These are phyloP conservation scores for Ahaetulla prasina DNA, from an alignment of 2,113 vertebrate species.

Conservation along the genomic window DNA sequence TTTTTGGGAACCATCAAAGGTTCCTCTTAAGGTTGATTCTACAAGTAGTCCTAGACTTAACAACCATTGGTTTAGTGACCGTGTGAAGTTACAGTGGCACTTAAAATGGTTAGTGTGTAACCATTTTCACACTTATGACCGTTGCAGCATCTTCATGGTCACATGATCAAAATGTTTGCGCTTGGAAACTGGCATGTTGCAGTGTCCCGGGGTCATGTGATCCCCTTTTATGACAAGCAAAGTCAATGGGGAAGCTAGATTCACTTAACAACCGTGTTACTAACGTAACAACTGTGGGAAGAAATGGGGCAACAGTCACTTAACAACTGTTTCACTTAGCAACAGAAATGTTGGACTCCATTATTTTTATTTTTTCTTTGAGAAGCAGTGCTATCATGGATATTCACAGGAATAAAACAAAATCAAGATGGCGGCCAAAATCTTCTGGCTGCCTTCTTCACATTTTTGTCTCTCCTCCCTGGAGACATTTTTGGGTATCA, in stretches of 20 bases:
- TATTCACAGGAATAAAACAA: background rate
- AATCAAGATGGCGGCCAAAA: background rate
- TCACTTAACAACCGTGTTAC: too few relatives aligned
- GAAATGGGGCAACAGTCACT: too few relatives aligned
- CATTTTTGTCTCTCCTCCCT: background rate
- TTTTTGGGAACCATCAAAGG: background rate
- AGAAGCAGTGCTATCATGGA: background rate
- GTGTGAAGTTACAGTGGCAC: background rate
- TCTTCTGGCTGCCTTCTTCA: background rate
- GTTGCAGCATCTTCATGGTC: too few relatives aligned
- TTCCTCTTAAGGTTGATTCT: background rate
- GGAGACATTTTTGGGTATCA: background rate
- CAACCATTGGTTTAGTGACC: background rate
- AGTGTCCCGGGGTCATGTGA: too few relatives aligned
- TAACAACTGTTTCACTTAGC: too few relatives aligned
- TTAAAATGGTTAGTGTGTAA: background rate
- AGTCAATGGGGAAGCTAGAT: too few relatives aligned
- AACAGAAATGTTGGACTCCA: too few relatives aligned
- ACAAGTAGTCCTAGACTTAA: background rate
- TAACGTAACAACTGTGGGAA: too few relatives aligned
- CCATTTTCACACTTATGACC: background rate
- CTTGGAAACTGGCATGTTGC: too few relatives aligned
- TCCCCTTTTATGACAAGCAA: too few relatives aligned
- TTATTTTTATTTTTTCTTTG: background rate
- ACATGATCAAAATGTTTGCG: too few relatives aligned